Conservation (phyloP, 2,797 vertebrate genomes). For the Pangasius krempfi region DNA sequence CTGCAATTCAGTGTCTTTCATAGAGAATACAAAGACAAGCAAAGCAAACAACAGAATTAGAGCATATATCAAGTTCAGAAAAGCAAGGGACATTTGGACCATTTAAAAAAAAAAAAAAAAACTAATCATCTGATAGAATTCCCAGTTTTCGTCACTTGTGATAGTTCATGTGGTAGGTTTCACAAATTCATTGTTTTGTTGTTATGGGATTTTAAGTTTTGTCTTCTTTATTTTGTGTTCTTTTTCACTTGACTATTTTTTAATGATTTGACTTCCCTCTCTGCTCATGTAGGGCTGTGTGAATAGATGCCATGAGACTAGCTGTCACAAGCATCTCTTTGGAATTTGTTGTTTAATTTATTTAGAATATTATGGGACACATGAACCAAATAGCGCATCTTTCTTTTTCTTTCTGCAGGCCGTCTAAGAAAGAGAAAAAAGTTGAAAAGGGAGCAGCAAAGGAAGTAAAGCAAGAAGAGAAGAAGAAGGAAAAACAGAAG, state of each 20-base stretch:
- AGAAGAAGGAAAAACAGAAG: constrained; percentile 58
- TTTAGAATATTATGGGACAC: neutral
- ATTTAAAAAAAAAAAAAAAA: too few relatives aligned
- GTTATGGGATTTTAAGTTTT: neutral
- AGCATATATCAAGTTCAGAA: neutral
- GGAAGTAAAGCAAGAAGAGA: constrained; percentile 51
- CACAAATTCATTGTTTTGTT: too few relatives aligned
- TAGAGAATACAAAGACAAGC: neutral
- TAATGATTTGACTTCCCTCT: neutral
- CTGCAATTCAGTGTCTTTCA: neutral
- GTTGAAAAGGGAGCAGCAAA: constrained; percentile 52
- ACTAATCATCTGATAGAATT: neutral
- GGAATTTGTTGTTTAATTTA: neutral
- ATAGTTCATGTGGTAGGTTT: too few relatives aligned
- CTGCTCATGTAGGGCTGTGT: neutral
- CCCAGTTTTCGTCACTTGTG: neutral
- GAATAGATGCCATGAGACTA: neutral
- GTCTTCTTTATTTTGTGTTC: neutral
- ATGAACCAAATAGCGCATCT: neutral
- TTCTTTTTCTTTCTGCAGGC: constrained; percentile 62
- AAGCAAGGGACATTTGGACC: neutral
- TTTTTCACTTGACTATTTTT: neutral
- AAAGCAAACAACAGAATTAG: neutral
- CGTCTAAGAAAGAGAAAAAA: constrained; percentile 65
- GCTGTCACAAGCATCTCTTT: neutral